Base-by-base conservation (phyloP, 1,140 invertebrate species). In the Danaus plexippus region DNA sequence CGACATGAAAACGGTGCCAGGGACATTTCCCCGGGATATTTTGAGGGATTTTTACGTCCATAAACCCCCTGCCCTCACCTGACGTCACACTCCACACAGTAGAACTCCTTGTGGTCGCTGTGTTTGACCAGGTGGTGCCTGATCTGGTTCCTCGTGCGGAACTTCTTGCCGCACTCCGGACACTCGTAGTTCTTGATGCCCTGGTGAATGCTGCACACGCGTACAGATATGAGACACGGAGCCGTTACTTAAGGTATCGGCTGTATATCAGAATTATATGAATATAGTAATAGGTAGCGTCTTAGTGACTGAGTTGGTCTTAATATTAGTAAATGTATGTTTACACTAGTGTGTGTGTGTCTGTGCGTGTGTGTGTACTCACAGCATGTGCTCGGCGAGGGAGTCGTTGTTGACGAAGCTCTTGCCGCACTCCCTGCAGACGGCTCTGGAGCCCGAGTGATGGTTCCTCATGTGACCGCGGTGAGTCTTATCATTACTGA, bases 51-150 rank as follows among this genome's bases (percentile, higher is more conserved):
- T 22, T 6, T 22, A 22, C 18, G 18, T 22, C 2, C 6, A 22
- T 22, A 2, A 2, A 22, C 18, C 18, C 46, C 10, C 49, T 9
- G 47, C 40, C 47, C 59, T 66, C n/a, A 80, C 77, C 79, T 73
- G 48, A 71, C 69, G 46, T 86, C 83, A 22, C 84, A 87, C 59
- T 87, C 84, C 3, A 87, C 84, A 57, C 84, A 87, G 61, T 87
- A 87, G 57, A 61, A 82, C 4, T 87, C 74, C 59, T 74, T 77
- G 8, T 56, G 44, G 48, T 73, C 69, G 12, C 67, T 66, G 53
- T 87, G 84, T 43, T 77, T 77, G 11, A 75, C 43, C 61, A 80
- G 75, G 47, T 87, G 84, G 13, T 77, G 67, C 7, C 78, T 73
- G 2, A 85, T 73, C 54, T 85, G 81, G 0, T 76, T 80, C 6